Evolutionary conservation across 2,888 invertebrate species (phyloP).

Genomic region (Philereme transversata): DNA sequence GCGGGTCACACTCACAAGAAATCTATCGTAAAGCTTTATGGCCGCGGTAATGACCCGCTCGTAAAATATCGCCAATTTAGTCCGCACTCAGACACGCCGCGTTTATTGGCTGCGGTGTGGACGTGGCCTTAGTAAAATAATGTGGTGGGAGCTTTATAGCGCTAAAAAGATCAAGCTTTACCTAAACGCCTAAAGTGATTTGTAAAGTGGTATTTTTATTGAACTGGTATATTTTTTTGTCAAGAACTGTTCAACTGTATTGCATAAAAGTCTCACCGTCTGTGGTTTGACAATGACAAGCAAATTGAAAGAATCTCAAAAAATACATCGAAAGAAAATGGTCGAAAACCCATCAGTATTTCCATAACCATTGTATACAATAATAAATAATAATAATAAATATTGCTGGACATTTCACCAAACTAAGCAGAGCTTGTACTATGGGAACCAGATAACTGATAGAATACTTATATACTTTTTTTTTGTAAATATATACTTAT

Average conservation of each 20-base stretch:
- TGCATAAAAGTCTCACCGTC: constrained; percentile 17
- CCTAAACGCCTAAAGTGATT: too few relatives aligned
- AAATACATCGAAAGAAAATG: too few relatives aligned
- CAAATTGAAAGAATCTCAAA: too few relatives aligned
- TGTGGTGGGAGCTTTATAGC: constrained; percentile 1
- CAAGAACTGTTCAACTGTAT: too few relatives aligned
- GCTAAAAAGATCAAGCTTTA: too few relatives aligned
- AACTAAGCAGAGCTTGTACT: too few relatives aligned
- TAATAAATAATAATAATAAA: too few relatives aligned
- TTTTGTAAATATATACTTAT: too few relatives aligned
- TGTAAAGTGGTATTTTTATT: neutral
- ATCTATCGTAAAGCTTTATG: constrained; percentile 77
- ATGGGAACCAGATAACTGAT: too few relatives aligned
- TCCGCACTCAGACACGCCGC: constrained; percentile 62
- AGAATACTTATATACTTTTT: too few relatives aligned
- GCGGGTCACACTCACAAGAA: constrained; percentile 71
- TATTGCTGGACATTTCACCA: too few relatives aligned
- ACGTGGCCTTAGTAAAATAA: constrained; percentile 31
- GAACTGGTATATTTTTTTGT: too few relatives aligned
- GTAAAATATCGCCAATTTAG: constrained; percentile 81
- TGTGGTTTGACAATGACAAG: neutral
- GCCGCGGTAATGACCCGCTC: constrained; percentile 67
- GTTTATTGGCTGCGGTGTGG: constrained; percentile 36
- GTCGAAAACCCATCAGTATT: constrained; percentile 32
- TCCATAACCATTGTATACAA: constrained; percentile 44